Conservation (phyloP, 2,797 vertebrate species). For the Leptodactylus fallax region DNA sequence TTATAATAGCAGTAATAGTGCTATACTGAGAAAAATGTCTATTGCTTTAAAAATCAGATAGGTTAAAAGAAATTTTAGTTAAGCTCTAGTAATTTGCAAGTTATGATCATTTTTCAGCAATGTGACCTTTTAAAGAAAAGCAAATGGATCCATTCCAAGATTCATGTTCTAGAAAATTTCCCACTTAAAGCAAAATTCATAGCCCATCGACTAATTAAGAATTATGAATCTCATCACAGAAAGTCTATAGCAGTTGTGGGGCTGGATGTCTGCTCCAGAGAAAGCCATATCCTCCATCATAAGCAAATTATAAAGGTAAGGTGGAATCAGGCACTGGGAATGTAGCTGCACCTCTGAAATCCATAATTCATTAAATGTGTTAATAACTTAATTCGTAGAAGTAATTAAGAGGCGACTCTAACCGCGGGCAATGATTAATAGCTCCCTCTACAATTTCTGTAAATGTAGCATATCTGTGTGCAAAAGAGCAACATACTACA, state of each 20-base stretch:
- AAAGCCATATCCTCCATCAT: neutral
- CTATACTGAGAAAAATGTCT: neutral
- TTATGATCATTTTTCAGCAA: constrained; percentile 34
- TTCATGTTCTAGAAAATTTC: constrained; percentile 19
- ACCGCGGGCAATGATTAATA: constrained; percentile 10
- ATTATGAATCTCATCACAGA: constrained; percentile 44
- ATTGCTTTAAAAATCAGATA: neutral
- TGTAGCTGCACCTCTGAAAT: neutral
- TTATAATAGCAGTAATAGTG: neutral
- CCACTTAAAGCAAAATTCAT: constrained; percentile 40
- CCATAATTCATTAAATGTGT: constrained; percentile 26
- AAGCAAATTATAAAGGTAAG: constrained; percentile 20
- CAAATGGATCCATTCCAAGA: constrained; percentile 36
- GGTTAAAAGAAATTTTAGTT: neutral
- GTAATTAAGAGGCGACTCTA: constrained; percentile 33
- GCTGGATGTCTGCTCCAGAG: neutral
- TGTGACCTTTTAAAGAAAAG: constrained; percentile 54
- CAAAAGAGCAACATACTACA: neutral
- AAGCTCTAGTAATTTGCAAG: constrained; percentile 17
- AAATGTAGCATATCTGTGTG: neutral
- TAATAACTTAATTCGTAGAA: constrained; percentile 31
- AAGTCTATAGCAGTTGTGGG: constrained; percentile 27
- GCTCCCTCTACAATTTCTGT: neutral
- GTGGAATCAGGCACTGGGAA: constrained; percentile 11
- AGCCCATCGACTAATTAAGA: constrained; percentile 49